phyloP scores from a whole-genome alignment of 2,888 invertebrate species.

The Nemoura dubitans region DNA sequence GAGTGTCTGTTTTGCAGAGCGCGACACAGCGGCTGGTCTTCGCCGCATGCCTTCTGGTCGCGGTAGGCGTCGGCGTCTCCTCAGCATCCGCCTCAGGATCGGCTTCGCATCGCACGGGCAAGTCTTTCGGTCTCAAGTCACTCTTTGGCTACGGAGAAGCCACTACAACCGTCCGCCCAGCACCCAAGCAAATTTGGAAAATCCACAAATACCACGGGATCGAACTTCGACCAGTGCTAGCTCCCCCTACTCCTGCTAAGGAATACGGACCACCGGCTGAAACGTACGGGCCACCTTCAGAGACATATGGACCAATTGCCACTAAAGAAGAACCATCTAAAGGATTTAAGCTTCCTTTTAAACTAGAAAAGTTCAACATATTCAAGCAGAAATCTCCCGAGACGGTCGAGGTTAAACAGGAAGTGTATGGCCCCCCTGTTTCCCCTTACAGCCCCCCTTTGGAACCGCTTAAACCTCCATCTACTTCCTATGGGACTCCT shows the following conservation, averaged over 20 bases:
- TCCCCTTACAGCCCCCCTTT: constrained; percentile 15
- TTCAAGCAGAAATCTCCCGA: background rate
- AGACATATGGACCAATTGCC: constrained; percentile 30
- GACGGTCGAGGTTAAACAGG: background rate
- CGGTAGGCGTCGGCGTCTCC: constrained; percentile 15
- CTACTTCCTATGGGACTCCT: constrained; percentile 26
- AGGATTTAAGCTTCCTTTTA: constrained; percentile 28
- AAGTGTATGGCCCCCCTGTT: background rate
- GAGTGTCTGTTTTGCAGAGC: background rate
- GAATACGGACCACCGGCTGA: constrained; percentile 37
- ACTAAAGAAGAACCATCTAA: constrained; percentile 17
- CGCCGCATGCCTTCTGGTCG: background rate
- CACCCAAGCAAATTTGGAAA: constrained; percentile 52
- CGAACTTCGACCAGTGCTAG: constrained; percentile 55
- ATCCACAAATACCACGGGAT: constrained; percentile 57
- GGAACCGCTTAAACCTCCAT: background rate
- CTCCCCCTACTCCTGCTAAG: constrained; percentile 47
- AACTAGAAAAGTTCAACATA: constrained; percentile 13
- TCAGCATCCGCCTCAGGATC: background rate
- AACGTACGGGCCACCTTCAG: constrained; percentile 38
- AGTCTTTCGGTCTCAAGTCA: constrained; percentile 42
- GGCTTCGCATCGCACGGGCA: background rate
- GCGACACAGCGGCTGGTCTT: background rate
- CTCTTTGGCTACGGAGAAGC: constrained; percentile 33
- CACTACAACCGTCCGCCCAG: background rate